Evolutionary conservation across 2,113 vertebrate species (phyloP).

Genomic region (Tetrao urogallus): DNA sequence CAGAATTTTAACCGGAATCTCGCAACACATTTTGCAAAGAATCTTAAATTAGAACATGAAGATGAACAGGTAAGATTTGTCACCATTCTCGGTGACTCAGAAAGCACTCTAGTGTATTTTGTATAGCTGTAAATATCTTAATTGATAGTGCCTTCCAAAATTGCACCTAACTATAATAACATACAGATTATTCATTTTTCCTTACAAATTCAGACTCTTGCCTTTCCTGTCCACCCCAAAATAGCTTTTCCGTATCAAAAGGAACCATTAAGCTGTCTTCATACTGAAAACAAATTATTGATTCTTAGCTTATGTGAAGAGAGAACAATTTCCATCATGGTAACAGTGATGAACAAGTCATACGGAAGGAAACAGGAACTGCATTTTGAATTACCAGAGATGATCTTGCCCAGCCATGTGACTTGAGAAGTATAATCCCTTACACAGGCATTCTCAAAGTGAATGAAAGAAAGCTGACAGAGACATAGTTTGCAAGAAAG

Average conservation of each 20-base stretch:
- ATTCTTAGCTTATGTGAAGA: neutral
- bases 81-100: neutral
- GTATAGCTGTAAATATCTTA: slow-evolving; percentile 3
- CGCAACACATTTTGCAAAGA: slow-evolving; percentile 27
- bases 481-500: neutral
- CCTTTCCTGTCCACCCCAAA: neutral
- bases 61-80: slow-evolving; percentile 11
- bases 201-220: neutral
- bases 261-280: neutral
- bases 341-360: neutral
- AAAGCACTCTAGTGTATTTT: neutral
- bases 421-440: neutral
- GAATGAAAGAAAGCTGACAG: neutral
- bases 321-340: neutral
- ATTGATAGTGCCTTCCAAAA: neutral
- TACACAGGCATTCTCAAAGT: neutral
- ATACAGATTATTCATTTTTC: neutral
- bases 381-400: neutral
- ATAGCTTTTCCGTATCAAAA: neutral
- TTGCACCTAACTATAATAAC: neutral
- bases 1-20: neutral
- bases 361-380: neutral
- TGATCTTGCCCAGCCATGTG: neutral
- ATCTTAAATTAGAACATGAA: slow-evolving; percentile 6
- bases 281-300: neutral